Evolutionary conservation across 2,888 invertebrate species (phyloP).

Genomic region (Trissolcus brochymenae): DNA sequence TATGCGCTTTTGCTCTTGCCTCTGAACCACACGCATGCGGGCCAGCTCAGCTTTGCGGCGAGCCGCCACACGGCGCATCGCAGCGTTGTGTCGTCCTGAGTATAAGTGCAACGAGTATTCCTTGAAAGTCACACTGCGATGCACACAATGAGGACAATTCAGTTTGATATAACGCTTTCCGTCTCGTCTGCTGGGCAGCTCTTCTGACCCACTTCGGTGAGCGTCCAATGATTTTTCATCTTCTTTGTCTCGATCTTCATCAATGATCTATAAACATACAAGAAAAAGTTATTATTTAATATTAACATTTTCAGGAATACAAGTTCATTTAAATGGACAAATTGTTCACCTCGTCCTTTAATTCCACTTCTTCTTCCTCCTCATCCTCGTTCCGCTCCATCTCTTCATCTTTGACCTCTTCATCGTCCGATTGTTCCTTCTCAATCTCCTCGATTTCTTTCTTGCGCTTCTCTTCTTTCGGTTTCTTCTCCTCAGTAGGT

Average conservation of each 20-base stretch:
- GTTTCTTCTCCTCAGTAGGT: conserved; percentile 60
- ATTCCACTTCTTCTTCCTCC: conserved; percentile 50
- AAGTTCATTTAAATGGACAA: background rate
- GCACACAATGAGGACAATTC: conserved; percentile 86
- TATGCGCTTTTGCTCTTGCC: conserved; percentile 87
- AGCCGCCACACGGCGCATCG: conserved; percentile 85
- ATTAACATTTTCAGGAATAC: background rate
- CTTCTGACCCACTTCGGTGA: conserved; percentile 72
- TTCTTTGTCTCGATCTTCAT: conserved; percentile 68
- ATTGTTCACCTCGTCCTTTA: conserved; percentile 23
- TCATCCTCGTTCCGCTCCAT: conserved; percentile 65
- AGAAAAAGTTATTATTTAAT: background rate
- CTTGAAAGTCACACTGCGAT: conserved; percentile 85
- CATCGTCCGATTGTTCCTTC: conserved; percentile 79
- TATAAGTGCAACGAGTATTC: conserved; percentile 86
- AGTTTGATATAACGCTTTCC: conserved; percentile 82
- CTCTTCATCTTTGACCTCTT: conserved; percentile 76
- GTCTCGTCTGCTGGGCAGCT: conserved; percentile 71
- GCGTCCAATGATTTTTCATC: conserved; percentile 72
- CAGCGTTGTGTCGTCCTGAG: conserved; percentile 83
- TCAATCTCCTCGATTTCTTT: conserved; percentile 77
- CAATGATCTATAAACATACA: conserved; percentile 65
- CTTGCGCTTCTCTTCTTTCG: conserved; percentile 71
- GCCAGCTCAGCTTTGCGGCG: conserved; percentile 85
- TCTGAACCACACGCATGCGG: conserved; percentile 87